Percentiles rank a stretch among this genome's conserved stretches.
These are phyloP conservation scores for Nebria salina DNA, from an alignment of 2,888 invertebrate genomes.

Conservation along the genomic window DNA sequence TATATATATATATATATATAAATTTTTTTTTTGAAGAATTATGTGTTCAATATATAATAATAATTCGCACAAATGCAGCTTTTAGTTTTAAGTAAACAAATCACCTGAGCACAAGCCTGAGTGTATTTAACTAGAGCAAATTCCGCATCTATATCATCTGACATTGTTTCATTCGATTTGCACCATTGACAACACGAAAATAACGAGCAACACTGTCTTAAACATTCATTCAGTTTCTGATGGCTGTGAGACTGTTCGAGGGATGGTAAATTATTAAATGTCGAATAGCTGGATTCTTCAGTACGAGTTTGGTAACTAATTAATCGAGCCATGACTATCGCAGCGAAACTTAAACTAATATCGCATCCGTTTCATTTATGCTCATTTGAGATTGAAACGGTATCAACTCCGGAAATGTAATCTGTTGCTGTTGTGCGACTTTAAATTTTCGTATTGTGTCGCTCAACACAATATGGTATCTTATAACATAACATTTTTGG, in stretches of 20 bases:
- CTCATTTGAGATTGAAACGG: conserved; percentile 4
- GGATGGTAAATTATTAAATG: conserved; percentile 46
- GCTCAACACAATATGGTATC: too few relatives aligned
- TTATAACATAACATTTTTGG: too few relatives aligned
- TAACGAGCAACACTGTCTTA: conserved; percentile 10
- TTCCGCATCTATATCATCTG: conserved; percentile 53
- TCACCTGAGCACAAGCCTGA: conserved; percentile 18
- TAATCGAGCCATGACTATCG: conserved; percentile 50
- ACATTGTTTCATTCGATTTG: conserved; percentile 51
- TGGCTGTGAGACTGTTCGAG: not conserved
- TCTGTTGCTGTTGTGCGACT: conserved; percentile 11
- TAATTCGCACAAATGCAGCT: too few relatives aligned
- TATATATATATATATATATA: not conserved
- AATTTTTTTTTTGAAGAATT: too few relatives aligned
- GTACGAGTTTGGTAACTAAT: conserved; percentile 52
- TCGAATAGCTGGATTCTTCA: conserved; percentile 51
- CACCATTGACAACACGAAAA: conserved; percentile 43
- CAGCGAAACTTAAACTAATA: not conserved
- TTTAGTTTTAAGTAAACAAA: not conserved
- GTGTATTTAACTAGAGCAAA: conserved; percentile 34
- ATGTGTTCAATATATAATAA: too few relatives aligned
- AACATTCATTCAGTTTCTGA: not conserved
- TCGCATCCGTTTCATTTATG: not conserved
- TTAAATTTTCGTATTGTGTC: conserved; percentile 18
- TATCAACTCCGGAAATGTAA: conserved; percentile 33